Conservation (phyloP, 2,113 vertebrate genomes). For the Hypanus sabinus region DNA sequence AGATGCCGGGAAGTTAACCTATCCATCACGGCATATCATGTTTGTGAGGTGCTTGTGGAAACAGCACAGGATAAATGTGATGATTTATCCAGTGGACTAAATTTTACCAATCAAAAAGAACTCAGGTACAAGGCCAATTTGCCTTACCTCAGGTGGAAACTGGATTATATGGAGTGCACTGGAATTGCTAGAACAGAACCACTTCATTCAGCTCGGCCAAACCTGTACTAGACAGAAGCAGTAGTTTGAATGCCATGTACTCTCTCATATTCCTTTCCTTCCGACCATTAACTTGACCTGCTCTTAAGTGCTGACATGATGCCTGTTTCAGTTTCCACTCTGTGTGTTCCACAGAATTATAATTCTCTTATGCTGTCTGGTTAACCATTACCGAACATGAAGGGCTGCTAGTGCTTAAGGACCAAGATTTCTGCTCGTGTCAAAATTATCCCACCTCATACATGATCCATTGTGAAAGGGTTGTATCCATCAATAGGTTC, state of each 20-base stretch:
- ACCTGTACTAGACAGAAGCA: neutral
- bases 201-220: neutral
- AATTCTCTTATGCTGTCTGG: neutral
- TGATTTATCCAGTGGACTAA: neutral
- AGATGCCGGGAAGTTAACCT: neutral
- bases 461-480: neutral
- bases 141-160: neutral
- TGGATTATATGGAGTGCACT: neutral
- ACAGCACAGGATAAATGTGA: neutral
- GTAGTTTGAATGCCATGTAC: neutral
- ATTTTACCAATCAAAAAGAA: neutral
- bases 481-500: neutral
- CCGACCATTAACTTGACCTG: neutral
- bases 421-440: neutral
- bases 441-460: neutral
- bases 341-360: neutral
- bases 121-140: neutral
- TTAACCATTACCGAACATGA: neutral
- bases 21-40: neutral
- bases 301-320: neutral
- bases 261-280: neutral
- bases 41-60: neutral
- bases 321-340: neutral
- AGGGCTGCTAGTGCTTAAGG: neutral
- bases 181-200: neutral